Conservation (phyloP, 1,140 invertebrate genomes). For the Trichomalopsis sarcophagae region DNA sequence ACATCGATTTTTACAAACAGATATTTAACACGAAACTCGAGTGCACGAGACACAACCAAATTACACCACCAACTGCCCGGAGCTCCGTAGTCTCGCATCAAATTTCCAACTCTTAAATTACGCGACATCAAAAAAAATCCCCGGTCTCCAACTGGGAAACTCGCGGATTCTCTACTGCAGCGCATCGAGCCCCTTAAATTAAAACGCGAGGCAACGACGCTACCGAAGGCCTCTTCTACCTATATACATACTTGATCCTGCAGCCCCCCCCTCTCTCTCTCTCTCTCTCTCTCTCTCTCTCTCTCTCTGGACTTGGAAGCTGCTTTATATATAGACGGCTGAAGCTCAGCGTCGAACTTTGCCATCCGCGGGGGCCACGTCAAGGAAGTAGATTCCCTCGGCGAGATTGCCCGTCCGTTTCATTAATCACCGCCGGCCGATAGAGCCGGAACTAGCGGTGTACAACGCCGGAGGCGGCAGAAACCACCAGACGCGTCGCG, state of each 20-base stretch:
- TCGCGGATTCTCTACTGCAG: no score
- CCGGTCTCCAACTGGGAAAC: no score
- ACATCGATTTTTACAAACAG: no score
- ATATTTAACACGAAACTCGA: no score
- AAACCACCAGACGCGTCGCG: slow-evolving; percentile 51
- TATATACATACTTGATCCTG: neutral
- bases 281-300: no score
- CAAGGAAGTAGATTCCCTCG: slow-evolving; percentile 58
- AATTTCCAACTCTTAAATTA: no score
- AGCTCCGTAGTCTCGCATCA: no score
- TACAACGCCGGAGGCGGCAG: slow-evolving; percentile 17
- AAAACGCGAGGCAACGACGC: neutral
- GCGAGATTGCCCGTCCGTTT: slow-evolving; percentile 57
- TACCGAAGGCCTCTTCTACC: neutral
- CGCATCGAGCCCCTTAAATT: neutral
- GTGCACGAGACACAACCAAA: no score
- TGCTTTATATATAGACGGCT: neutral
- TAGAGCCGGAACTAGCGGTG: slow-evolving; percentile 50
- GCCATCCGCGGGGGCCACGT: slow-evolving; percentile 4
- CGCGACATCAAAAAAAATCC: no score
- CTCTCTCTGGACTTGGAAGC: neutral
- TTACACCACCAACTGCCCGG: no score
- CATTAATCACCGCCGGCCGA: slow-evolving; percentile 59
- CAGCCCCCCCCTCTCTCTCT: neutral
- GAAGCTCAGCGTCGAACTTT: slow-evolving; percentile 21